Evolutionary conservation across 1,140 invertebrate species (phyloP), one percentile per base, ranked within the genome.

Genomic region (Colletes latitarsis): DNA sequence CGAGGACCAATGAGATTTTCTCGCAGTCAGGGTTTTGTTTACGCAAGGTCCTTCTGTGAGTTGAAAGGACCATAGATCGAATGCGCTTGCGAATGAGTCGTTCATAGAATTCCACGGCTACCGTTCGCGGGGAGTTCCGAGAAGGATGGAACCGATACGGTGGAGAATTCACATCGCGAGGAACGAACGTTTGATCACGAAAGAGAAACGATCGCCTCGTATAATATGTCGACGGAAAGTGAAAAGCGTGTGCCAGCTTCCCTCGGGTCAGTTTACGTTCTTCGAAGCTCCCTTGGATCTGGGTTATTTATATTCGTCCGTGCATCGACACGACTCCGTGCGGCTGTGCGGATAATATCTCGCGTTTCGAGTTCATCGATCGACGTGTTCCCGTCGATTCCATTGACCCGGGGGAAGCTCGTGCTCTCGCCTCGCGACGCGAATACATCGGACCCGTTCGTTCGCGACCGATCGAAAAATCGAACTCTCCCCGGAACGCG

Each of bases 31-130:
- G 49, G 49, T 49, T 49, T 12, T 12, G 49, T 49, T 49, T 12
- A 12, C 49, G 10, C 49, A 10, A 49, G 10, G 43, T 49, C 49
- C 8, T 49, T 49, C 49, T 12, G 49, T 49, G 49, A 49, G 49
- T 49, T 49, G 49, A 49, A 49, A 8, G 49, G 49, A 49, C 49
- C 10, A 12, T 49, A 49, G 49, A 49, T 49, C 62, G 62, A 80
- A 75, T 80, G 63, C 55, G 78, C 78, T 80, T 80, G 78, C 9
- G 78, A 75, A 75, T 67, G 62, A 52, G 62, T 63, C 60, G 60
- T 66, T 21, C 14, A n/a, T 74, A 80, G 52, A 46, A 80, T 19
- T 8, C 4, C 3, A n/a, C 62, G 77, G 19, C 19, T 14, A 21
- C 17, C 70, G 52, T 73, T 79, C 39, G 4, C 60, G 14, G 77